Percentiles rank a stretch among this genome's conserved stretches.
phyloP scores from a whole-genome alignment of 2,888 invertebrate genomes.

The Volucella zonaria region DNA sequence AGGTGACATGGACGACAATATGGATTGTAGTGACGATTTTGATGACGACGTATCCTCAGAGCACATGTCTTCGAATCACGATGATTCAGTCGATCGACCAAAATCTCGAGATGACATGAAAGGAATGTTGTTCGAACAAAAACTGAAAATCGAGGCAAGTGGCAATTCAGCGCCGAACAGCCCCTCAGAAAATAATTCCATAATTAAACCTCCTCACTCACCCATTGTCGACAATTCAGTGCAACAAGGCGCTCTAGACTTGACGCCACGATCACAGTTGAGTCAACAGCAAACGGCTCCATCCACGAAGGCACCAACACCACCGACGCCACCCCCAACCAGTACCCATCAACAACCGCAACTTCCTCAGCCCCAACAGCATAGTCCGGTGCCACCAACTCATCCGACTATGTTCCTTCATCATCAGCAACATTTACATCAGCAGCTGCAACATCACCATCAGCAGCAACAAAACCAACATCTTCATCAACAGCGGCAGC shows the following conservation, averaged over 20 bases:
- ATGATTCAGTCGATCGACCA: slow-evolving; percentile 78
- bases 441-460: slow-evolving; percentile 79
- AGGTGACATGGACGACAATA: slow-evolving; percentile 82
- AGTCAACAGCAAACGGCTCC: slow-evolving; percentile 64
- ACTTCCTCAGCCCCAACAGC: slow-evolving; percentile 61
- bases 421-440: slow-evolving; percentile 81
- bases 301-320: slow-evolving; percentile 51
- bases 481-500: slow-evolving; percentile 79
- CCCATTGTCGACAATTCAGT: slow-evolving; percentile 79
- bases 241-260: slow-evolving; percentile 84
- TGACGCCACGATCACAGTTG: slow-evolving; percentile 83
- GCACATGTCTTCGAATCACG: slow-evolving; percentile 80
- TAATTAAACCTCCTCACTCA: slow-evolving; percentile 80
- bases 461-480: slow-evolving; percentile 80
- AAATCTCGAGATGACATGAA: slow-evolving; percentile 81
- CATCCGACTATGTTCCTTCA: slow-evolving; percentile 77
- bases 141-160: slow-evolving; percentile 80
- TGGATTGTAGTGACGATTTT: slow-evolving; percentile 82
- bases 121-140: slow-evolving; percentile 81
- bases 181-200: slow-evolving; percentile 76
- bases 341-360: slow-evolving; percentile 75
- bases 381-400: slow-evolving; percentile 61
- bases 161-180: slow-evolving; percentile 80
- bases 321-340: slow-evolving; percentile 80
- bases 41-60: slow-evolving; percentile 81